Evolutionary conservation across 2,113 vertebrate species (phyloP).

Genomic region (Petromus typicus): DNA sequence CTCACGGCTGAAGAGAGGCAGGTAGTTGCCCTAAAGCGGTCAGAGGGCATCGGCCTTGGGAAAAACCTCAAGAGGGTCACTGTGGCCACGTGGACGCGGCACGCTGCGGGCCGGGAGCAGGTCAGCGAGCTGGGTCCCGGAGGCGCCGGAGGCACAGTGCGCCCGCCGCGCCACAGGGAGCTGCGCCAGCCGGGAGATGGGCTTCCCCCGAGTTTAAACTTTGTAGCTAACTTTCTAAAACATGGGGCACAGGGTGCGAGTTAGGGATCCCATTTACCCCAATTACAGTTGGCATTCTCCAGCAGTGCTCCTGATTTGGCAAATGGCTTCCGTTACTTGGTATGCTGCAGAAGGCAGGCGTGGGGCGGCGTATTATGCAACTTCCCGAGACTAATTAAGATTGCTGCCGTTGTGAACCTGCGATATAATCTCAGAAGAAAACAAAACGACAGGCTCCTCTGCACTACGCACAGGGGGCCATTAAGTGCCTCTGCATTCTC

Average conservation of each 20-base stretch:
- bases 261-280: slow-evolving; percentile 40
- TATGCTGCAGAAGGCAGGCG: background rate
- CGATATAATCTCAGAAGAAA: slow-evolving; percentile 67
- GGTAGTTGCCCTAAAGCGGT: background rate
- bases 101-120: background rate
- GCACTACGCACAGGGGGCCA: slow-evolving; percentile 44
- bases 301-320: background rate
- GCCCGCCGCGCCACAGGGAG: background rate
- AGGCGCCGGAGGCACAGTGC: background rate
- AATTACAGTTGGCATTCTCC: slow-evolving; percentile 45
- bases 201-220: slow-evolving; percentile 60
- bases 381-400: slow-evolving; percentile 63
- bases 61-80: accelerated
- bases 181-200: slow-evolving; percentile 59
- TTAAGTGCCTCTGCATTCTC: slow-evolving; percentile 36
- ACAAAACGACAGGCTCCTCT: slow-evolving; percentile 56
- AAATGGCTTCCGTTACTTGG: background rate
- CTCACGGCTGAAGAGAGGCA: background rate
- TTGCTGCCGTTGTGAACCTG: slow-evolving; percentile 60
- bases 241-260: background rate
- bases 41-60: background rate
- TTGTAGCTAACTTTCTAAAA: slow-evolving; percentile 24
- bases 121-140: accelerated
- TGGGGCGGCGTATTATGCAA: slow-evolving; percentile 4
- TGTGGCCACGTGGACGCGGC: accelerated